These are phyloP conservation scores for Eulithis prunata DNA, from an alignment of 2,888 invertebrate species.

Conservation along the genomic window DNA sequence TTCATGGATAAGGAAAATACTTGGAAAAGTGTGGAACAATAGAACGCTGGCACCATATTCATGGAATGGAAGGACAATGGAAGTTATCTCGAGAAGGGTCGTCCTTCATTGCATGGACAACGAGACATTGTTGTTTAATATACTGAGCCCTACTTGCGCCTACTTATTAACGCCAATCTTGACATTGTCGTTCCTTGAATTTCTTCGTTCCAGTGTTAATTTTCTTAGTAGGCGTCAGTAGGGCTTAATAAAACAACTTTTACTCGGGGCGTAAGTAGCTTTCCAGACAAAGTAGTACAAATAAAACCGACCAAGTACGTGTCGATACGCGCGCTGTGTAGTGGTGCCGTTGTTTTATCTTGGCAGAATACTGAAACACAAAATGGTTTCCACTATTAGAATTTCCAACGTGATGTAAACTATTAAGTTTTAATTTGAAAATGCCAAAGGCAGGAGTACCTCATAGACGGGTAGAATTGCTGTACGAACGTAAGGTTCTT, in stretches of 20 bases:
- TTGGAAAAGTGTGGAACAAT: constrained; percentile 56
- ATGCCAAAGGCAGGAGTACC: no score
- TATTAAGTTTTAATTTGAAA: no score
- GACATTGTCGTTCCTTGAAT: constrained; percentile 2
- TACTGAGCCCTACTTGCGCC: constrained; percentile 38
- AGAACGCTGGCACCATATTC: constrained; percentile 55
- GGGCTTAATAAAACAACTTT: constrained; percentile 42
- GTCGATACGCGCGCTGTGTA: background rate
- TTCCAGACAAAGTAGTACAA: background rate
- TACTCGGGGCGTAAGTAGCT: constrained; percentile 9
- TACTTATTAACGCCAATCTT: constrained; percentile 6
- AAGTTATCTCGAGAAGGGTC: constrained; percentile 59
- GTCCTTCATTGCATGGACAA: constrained; percentile 54
- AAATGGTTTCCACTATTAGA: no score
- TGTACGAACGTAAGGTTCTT: background rate
- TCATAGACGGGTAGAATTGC: no score
- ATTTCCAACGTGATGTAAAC: no score
- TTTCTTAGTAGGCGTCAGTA: background rate
- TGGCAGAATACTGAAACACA: no score
- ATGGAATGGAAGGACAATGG: constrained; percentile 57
- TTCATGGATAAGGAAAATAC: constrained; percentile 60
- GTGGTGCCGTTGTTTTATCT: background rate
- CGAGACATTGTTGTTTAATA: constrained; percentile 60
- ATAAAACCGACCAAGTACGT: background rate
- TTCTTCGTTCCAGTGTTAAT: background rate